Conservation (phyloP, 2,113 vertebrate species). For the Cynopterus brachyotis region DNA sequence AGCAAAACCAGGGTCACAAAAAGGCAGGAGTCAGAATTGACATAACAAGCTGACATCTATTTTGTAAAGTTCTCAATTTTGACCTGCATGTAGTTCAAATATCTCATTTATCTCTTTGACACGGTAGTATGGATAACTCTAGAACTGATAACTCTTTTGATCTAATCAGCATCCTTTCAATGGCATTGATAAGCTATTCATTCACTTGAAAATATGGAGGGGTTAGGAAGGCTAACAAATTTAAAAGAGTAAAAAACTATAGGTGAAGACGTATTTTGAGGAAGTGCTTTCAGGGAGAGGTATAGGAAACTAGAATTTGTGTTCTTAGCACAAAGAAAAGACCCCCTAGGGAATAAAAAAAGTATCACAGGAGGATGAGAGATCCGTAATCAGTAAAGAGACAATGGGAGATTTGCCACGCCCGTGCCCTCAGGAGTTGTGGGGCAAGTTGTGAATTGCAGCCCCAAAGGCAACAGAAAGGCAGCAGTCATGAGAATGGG, state of each 20-base stretch:
- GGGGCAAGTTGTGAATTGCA: background rate
- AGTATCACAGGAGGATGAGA: background rate
- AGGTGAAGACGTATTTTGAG: background rate
- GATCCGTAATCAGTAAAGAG: no score
- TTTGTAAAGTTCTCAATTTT: background rate
- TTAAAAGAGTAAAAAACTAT: background rate
- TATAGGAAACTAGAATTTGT: background rate
- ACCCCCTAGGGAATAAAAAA: background rate
- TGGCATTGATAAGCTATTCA: background rate
- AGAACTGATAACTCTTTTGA: background rate
- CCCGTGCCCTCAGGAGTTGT: background rate
- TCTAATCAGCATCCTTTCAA: background rate
- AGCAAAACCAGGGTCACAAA: background rate
- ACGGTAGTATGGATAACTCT: background rate
- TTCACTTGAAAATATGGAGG: background rate
- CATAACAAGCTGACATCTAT: background rate
- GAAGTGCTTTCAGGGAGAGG: background rate
- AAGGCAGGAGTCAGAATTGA: background rate
- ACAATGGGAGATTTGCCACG: rapidly evolving
- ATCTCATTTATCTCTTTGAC: background rate
- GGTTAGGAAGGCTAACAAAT: background rate
- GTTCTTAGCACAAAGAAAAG: background rate
- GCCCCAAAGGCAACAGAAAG: rapidly evolving
- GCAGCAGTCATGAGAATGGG: background rate
- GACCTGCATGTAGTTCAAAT: background rate